These are phyloP conservation scores for Chloroceryle inda DNA, from an alignment of 2,797 vertebrate species.

Conservation along the genomic window DNA sequence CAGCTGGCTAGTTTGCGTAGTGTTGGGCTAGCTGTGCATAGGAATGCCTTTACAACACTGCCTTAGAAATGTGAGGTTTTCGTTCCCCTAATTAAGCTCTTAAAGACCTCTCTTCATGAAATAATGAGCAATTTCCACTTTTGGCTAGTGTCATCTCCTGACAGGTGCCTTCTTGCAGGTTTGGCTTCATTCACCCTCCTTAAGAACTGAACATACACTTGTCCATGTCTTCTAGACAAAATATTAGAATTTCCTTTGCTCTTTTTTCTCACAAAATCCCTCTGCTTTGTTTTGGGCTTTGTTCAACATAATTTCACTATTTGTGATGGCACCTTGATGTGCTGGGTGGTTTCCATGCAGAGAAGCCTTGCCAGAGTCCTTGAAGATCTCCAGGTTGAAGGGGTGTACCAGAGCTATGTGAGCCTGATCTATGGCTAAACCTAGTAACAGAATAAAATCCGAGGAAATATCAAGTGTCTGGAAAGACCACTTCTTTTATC, in stretches of 20 bases:
- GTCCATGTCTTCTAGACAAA: background rate
- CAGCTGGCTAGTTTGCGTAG: background rate
- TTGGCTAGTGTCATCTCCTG: background rate
- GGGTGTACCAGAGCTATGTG: background rate
- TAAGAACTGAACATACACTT: fast-evolving
- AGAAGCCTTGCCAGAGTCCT: background rate
- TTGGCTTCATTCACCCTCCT: background rate
- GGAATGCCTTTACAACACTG: background rate
- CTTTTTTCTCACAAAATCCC: background rate
- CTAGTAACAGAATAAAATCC: background rate
- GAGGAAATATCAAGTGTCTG: background rate
- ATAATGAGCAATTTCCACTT: fast-evolving
- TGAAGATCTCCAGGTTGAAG: background rate
- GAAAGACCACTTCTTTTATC: background rate
- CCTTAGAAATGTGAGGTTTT: background rate
- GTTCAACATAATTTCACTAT: background rate
- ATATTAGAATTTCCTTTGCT: background rate
- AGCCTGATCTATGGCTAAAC: background rate
- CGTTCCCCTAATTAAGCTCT: background rate
- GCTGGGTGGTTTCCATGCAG: background rate
- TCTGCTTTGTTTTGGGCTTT: background rate
- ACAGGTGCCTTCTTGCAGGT: background rate
- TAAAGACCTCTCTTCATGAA: background rate
- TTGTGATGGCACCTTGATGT: too few relatives aligned
- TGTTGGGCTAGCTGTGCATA: background rate